Evolutionary conservation across 2,797 vertebrate species (phyloP).

Genomic region (Hipposideros larvatus): DNA sequence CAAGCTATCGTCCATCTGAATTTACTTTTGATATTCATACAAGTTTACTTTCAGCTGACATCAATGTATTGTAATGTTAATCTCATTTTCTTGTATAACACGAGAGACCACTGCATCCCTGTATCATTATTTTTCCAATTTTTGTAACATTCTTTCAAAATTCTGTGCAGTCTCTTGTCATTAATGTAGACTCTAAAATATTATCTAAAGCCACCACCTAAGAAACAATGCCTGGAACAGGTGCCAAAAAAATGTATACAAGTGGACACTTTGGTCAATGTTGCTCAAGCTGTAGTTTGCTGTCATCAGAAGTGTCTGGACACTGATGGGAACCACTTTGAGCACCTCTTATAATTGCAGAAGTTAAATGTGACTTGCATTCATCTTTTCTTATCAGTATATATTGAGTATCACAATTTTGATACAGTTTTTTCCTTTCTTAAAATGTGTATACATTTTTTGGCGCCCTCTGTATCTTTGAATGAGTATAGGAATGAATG

Average conservation of each 20-base stretch:
- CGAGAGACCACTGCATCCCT: background rate
- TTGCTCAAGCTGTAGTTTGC: no score
- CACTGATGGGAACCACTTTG: no score
- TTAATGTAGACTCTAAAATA: background rate
- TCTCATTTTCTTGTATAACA: background rate
- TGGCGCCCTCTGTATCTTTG: background rate
- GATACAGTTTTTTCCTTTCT: no score
- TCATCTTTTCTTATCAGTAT: no score
- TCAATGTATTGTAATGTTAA: background rate
- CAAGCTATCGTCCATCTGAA: background rate
- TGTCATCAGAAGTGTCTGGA: no score
- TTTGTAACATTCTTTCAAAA: background rate
- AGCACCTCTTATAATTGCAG: no score
- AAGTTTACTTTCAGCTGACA: background rate
- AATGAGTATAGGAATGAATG: background rate
- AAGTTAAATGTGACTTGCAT: no score
- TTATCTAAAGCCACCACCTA: background rate
- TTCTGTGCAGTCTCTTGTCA: background rate
- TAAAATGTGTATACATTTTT: no score
- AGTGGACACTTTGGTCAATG: no score
- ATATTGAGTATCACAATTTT: no score
- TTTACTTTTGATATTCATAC: constrained; percentile 31
- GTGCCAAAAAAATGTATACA: no score
- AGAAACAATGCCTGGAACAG: background rate
- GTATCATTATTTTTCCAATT: background rate